phyloP scores from a whole-genome alignment of 2,797 vertebrate species.

The Stomatorhinus walkeri region DNA sequence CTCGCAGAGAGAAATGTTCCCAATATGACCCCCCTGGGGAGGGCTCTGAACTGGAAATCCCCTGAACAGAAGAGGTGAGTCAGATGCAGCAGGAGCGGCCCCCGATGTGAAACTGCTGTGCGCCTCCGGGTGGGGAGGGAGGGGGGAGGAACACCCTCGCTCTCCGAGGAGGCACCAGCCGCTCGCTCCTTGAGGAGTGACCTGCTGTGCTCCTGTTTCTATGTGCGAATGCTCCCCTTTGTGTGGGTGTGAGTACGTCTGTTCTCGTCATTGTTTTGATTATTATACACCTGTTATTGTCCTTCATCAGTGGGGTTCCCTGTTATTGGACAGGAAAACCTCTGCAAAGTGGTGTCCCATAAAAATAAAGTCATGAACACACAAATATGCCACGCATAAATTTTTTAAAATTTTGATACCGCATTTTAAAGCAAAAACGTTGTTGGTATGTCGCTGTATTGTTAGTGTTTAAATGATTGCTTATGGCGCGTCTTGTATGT shows the following conservation, averaged over 20 bases:
- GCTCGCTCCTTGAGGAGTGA: background rate
- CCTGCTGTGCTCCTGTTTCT: background rate
- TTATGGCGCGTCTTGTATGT: background rate
- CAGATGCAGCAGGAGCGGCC: background rate
- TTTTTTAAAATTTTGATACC: background rate
- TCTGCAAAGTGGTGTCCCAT: background rate
- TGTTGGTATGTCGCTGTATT: background rate
- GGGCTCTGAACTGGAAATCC: background rate
- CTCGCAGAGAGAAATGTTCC: background rate
- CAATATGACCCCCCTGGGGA: background rate
- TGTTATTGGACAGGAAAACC: background rate
- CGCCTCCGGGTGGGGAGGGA: background rate
- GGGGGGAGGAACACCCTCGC: background rate
- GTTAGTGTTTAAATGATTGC: background rate
- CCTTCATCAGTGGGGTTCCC: background rate
- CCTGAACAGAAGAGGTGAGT: conserved; percentile 3
- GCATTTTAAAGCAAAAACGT: background rate
- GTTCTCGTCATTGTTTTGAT: background rate
- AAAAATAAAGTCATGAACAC: background rate
- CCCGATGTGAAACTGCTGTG: background rate
- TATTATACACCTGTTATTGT: background rate
- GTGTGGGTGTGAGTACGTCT: background rate
- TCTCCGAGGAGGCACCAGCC: background rate
- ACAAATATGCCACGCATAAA: background rate
- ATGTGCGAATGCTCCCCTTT: background rate